Evolutionary conservation across 2,888 invertebrate species (phyloP).

Genomic region (Leucophenga montana): DNA sequence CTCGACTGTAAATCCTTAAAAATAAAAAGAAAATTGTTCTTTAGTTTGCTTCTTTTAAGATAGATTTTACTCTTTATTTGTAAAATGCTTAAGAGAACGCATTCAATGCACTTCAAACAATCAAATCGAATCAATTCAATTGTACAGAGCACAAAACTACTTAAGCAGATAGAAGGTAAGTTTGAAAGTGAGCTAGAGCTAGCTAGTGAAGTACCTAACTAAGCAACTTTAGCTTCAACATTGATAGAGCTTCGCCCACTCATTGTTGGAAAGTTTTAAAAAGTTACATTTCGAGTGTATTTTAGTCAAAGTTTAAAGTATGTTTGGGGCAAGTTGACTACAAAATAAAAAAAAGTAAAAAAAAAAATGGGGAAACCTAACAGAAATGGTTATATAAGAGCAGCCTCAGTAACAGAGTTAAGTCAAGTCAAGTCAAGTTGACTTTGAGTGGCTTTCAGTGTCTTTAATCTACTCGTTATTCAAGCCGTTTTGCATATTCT

Average conservation of each 20-base stretch:
- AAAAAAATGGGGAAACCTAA: not conserved
- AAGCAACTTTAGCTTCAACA: constrained; percentile 19
- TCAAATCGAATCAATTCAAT: constrained; percentile 54
- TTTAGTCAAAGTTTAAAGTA: too few relatives aligned
- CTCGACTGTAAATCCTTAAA: too few relatives aligned
- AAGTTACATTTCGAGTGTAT: constrained; percentile 35
- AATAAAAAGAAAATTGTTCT: too few relatives aligned
- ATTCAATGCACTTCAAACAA: constrained; percentile 22
- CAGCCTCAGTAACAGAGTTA: not conserved
- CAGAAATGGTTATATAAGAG: constrained; percentile 1
- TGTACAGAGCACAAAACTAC: constrained; percentile 38
- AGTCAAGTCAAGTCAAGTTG: constrained; percentile 41
- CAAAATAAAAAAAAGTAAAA: not conserved
- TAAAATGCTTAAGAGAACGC: constrained; percentile 49
- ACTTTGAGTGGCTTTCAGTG: constrained; percentile 53
- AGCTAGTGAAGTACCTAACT: constrained; percentile 17
- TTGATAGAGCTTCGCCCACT: constrained; percentile 27
- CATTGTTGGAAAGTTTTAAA: constrained; percentile 53
- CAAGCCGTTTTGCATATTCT: constrained; percentile 21
- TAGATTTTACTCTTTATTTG: constrained; percentile 57
- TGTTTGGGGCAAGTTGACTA: not conserved
- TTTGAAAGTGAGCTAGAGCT: constrained; percentile 43
- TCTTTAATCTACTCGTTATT: constrained; percentile 47
- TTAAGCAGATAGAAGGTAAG: constrained; percentile 27
- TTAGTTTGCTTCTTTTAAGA: not conserved